Conservation (phyloP, 2,888 invertebrate species). For the Phania funesta region DNA sequence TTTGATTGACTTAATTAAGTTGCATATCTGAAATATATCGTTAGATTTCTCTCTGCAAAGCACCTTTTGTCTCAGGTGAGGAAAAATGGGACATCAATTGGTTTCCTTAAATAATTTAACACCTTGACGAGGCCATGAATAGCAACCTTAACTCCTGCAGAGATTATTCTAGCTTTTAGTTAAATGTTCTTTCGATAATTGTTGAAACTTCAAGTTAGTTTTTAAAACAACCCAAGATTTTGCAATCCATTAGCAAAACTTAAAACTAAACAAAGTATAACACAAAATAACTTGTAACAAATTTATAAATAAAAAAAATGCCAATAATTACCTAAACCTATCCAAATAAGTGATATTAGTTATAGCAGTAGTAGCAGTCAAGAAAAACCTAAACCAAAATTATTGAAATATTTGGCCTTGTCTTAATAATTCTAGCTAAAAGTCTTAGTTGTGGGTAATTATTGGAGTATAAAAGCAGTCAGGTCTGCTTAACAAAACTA, state of each 20-base stretch:
- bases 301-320: not conserved
- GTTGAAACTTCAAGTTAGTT: not conserved
- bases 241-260: not conserved
- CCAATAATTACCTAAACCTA: conserved; percentile 1
- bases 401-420: conserved; percentile 34
- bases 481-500: not conserved
- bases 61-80: too few species aligned
- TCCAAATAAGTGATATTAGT: not conserved
- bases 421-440: conserved; percentile 21
- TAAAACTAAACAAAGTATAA: not conserved
- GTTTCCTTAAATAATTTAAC: too few species aligned
- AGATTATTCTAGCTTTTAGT: not conserved
- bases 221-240: not conserved
- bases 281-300: not conserved
- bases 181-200: not conserved
- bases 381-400: conserved; percentile 31
- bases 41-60: too few species aligned
- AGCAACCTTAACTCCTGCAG: too few species aligned
- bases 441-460: conserved; percentile 37
- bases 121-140: too few species aligned
- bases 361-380: not conserved
- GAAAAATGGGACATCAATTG: too few species aligned
- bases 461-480: conserved; percentile 55
- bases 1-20: too few species aligned
- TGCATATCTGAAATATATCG: too few species aligned